Percentiles rank a stretch among this genome's conserved stretches.
These are phyloP conservation scores for Cottoperca gobio DNA, from an alignment of 2,797 vertebrate genomes.

Conservation along the genomic window DNA sequence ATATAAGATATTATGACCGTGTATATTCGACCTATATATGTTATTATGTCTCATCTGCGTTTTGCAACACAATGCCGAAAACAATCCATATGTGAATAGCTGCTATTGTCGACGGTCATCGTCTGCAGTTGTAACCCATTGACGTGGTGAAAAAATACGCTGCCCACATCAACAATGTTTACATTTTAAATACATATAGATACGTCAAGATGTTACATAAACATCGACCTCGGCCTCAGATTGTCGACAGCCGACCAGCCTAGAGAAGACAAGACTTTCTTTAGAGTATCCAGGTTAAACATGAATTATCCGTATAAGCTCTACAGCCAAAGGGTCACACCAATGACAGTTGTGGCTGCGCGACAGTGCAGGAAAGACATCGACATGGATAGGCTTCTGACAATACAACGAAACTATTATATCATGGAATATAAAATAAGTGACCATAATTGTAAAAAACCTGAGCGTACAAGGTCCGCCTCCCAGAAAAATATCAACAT, in stretches of 20 bases:
- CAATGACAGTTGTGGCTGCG: conserved; percentile 85
- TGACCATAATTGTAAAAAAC: neutral
- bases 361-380: conserved; percentile 48
- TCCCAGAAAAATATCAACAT: conserved; percentile 65
- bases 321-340: conserved; percentile 83
- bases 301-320: conserved; percentile 82
- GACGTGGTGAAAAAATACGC: conserved; percentile 26
- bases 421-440: neutral
- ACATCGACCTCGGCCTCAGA: neutral
- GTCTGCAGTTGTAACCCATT: conserved; percentile 16
- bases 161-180: conserved; percentile 53
- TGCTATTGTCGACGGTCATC: conserved; percentile 4
- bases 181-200: conserved; percentile 35
- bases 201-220: neutral
- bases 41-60: neutral
- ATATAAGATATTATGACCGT: neutral
- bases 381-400: conserved; percentile 7
- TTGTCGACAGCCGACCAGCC: neutral
- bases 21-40: neutral
- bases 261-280: conserved; percentile 29
- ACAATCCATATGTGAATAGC: neutral
- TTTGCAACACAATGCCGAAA: neutral
- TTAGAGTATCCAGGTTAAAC: conserved; percentile 74
- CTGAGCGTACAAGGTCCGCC: conserved; percentile 10
- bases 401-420: neutral